A percentile compares a stretch with the other conserved stretches of the same genome.
These are phyloP conservation scores for Oeneis ivallda DNA, from an alignment of 2,888 invertebrate genomes.

Conservation along the genomic window DNA sequence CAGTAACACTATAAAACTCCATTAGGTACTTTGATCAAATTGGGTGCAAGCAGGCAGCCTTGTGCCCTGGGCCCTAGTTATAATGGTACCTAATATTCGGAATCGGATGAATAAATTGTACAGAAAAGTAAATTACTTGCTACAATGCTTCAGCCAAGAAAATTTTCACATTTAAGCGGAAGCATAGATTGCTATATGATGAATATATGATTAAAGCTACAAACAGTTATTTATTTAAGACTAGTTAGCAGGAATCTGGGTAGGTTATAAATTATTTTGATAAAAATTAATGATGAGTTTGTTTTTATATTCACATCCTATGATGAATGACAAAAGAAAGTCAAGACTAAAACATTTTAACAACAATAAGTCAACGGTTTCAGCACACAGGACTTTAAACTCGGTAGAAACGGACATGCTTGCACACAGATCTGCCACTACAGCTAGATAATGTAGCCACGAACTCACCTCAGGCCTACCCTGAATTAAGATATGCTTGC, in stretches of 20 bases:
- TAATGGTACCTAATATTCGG: no score
- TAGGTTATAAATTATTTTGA: constrained; percentile 14
- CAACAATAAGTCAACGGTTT: constrained; percentile 26
- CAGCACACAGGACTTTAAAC: constrained; percentile 41
- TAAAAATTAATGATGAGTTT: constrained; percentile 25
- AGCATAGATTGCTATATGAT: constrained; percentile 33
- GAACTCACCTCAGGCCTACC: constrained; percentile 73
- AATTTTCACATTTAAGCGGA: constrained; percentile 36
- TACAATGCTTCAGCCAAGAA: constrained; percentile 40
- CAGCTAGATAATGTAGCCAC: constrained; percentile 39
- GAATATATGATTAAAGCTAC: constrained; percentile 14
- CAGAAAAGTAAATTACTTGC: constrained; percentile 24
- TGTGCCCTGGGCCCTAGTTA: no score
- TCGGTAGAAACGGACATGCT: constrained; percentile 42
- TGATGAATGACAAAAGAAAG: constrained; percentile 30
- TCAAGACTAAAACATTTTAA: neutral
- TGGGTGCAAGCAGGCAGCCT: no score
- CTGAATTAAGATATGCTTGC: constrained; percentile 71
- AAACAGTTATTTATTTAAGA: constrained; percentile 9
- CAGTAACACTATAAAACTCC: no score
- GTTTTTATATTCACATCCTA: constrained; percentile 13
- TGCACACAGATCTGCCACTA: constrained; percentile 44
- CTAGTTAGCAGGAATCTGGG: neutral
- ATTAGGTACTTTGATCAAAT: no score
- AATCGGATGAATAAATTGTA: neutral